A percentile compares a stretch with the other conserved stretches of the same genome.
phyloP scores from a whole-genome alignment of 2,797 vertebrate genomes.

The Fundulus diaphanus region DNA sequence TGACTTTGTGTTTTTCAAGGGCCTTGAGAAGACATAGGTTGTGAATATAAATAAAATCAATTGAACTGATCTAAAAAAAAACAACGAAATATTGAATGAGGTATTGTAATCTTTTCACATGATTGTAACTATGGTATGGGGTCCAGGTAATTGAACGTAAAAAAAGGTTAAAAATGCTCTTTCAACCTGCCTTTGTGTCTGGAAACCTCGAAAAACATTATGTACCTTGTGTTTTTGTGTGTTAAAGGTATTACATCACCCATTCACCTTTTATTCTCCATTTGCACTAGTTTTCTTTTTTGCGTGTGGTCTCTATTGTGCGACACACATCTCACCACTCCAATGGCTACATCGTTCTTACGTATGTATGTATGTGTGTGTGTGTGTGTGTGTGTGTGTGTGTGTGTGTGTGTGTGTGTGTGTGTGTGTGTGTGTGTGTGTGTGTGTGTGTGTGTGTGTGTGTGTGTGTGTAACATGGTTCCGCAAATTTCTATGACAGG shows the following conservation, averaged over 20 bases:
- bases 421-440: not conserved
- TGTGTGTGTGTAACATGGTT: slow-evolving; percentile 45
- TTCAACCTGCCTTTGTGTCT: not conserved
- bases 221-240: not conserved
- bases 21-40: no score
- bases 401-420: slow-evolving; percentile 2
- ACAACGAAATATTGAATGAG: not conserved
- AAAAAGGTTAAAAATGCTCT: not conserved
- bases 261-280: slow-evolving; percentile 29
- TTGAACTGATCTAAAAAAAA: no score
- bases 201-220: slow-evolving; percentile 8
- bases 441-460: not conserved
- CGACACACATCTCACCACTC: slow-evolving; percentile 35
- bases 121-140: no score
- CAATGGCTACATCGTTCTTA: slow-evolving; percentile 30
- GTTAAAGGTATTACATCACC: slow-evolving; percentile 20
- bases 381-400: slow-evolving; percentile 4
- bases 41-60: no score
- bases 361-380: slow-evolving; percentile 8
- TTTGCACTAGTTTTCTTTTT: slow-evolving; percentile 16
- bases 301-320: slow-evolving; percentile 44
- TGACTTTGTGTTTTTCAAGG: no score
- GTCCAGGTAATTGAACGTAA: not conserved
- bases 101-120: not conserved
- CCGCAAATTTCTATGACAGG: slow-evolving; percentile 78